Evolutionary conservation across 1,140 invertebrate species (phyloP).

Genomic region (Metaphire vulgaris): DNA sequence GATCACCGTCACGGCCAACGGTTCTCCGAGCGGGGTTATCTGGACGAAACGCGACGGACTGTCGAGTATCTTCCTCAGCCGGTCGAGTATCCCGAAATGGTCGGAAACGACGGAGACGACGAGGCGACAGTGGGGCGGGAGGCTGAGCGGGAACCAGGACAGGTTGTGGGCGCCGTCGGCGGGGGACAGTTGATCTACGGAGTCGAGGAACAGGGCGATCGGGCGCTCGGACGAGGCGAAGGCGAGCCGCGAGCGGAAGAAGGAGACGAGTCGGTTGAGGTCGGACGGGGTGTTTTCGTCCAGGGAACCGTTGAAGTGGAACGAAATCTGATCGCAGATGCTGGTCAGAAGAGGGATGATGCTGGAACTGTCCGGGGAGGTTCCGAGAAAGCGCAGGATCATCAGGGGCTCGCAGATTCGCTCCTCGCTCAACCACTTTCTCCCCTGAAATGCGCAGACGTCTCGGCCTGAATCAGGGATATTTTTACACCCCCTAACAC

Average conservation of each 20-base stretch:
- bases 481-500: too few species aligned
- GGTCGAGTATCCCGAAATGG: constrained; percentile 47
- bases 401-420: constrained; percentile 64
- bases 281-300: constrained; percentile 86
- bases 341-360: constrained; percentile 80
- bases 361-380: constrained; percentile 90
- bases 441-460: too few species aligned
- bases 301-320: constrained; percentile 84
- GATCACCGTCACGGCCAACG: constrained; percentile 86
- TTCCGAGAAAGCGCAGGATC: constrained; percentile 87
- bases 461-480: too few species aligned
- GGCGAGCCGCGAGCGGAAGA: constrained; percentile 82
- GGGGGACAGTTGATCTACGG: constrained; percentile 87
- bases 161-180: constrained; percentile 88
- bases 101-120: constrained; percentile 60
- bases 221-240: constrained; percentile 38
- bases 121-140: constrained; percentile 85
- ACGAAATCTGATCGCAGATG: constrained; percentile 73
- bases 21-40: constrained; percentile 56
- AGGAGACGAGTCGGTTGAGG: constrained; percentile 84
- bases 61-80: constrained; percentile 74
- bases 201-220: constrained; percentile 53
- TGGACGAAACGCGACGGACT: constrained; percentile 73
- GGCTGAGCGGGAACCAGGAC: constrained; percentile 85
- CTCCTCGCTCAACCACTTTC: background rate